Evolutionary conservation across 2,888 invertebrate species (phyloP).

Genomic region (Andrena haemorrhoa): DNA sequence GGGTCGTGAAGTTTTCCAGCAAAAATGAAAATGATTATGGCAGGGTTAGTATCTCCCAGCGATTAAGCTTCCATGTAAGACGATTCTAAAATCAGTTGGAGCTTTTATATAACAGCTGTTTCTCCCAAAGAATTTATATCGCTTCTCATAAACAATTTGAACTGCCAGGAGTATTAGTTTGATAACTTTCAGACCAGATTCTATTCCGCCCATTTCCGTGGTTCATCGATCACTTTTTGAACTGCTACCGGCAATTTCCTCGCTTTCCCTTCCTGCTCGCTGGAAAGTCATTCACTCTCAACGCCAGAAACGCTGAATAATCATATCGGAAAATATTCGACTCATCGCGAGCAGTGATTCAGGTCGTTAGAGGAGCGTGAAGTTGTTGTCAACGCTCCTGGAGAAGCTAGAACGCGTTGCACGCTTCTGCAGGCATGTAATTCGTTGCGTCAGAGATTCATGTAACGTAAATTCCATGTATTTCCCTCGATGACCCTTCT

Average conservation of each 20-base stretch:
- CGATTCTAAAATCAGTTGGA: no score
- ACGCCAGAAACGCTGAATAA: slow-evolving; percentile 11
- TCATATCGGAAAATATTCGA: slow-evolving; percentile 4
- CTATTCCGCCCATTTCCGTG: not conserved
- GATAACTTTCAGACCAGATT: not conserved
- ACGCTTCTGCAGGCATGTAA: not conserved
- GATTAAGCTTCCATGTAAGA: not conserved
- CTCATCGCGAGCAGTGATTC: not conserved
- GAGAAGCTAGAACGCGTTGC: not conserved
- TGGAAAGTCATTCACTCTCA: slow-evolving; percentile 45
- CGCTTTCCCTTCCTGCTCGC: slow-evolving; percentile 52
- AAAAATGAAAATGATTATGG: not conserved
- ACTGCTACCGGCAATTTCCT: slow-evolving; percentile 21
- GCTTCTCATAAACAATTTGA: no score
- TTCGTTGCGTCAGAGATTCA: slow-evolving; percentile 26
- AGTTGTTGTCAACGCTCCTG: not conserved
- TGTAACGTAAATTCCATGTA: slow-evolving; percentile 8
- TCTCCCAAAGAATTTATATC: no score
- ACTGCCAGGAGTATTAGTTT: no score
- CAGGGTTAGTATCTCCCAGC: slow-evolving; percentile 20
- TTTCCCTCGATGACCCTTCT: slow-evolving; percentile 28
- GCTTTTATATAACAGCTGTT: no score
- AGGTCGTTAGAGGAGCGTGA: not conserved
- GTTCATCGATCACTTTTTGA: slow-evolving; percentile 16
- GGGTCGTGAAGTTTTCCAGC: not conserved